Evolutionary conservation across 2,113 vertebrate species (phyloP).

Genomic region (Muntiacus reevesi): DNA sequence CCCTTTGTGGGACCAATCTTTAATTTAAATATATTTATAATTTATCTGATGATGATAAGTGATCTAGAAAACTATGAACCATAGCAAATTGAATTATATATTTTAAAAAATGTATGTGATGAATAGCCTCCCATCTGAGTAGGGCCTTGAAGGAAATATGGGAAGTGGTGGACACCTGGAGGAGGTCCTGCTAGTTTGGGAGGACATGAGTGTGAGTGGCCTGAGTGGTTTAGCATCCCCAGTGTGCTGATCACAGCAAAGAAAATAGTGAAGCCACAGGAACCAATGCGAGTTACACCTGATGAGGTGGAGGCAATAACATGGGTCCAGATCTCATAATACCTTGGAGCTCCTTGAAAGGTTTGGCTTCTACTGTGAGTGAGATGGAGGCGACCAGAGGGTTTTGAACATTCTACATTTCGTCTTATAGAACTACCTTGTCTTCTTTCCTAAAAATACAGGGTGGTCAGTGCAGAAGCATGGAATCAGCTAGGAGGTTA

Average conservation of each 20-base stretch:
- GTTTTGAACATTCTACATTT: not conserved
- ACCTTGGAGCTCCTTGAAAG: not conserved
- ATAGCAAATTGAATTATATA: not conserved
- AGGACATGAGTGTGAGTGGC: too few species aligned
- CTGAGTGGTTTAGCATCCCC: not conserved
- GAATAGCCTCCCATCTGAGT: not conserved
- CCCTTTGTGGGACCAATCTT: not conserved
- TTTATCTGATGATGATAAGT: not conserved
- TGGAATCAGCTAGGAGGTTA: not conserved
- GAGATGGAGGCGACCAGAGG: not conserved
- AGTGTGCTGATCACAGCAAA: not conserved
- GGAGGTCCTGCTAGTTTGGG: not conserved
- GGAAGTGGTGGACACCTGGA: fast-evolving
- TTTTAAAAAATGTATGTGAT: not conserved
- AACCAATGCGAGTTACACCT: not conserved
- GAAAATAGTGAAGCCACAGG: not conserved
- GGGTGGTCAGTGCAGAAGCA: not conserved
- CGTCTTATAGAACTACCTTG: not conserved
- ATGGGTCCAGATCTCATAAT: not conserved
- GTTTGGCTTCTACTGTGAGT: not conserved
- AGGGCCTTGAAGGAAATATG: not conserved
- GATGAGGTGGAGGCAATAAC: not conserved
- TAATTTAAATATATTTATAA: not conserved
- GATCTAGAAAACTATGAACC: not conserved
- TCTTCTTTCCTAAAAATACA: not conserved